Evolutionary conservation across 37 sponge, comb jelly and placozoan species (phyloP).

Genomic region (Lycopodina hypogea): DNA sequence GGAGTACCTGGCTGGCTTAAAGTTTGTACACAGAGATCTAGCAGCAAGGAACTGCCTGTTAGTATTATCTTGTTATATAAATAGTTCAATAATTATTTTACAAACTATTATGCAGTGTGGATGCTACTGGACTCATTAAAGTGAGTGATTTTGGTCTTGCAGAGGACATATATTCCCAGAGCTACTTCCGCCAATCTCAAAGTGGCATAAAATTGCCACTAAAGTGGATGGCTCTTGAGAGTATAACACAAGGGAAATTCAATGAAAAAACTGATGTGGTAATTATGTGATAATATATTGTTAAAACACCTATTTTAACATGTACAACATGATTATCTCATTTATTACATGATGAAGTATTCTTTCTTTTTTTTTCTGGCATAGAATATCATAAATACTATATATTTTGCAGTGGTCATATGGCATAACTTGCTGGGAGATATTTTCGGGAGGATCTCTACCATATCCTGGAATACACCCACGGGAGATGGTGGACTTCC

Average conservation of each 20-base stretch:
- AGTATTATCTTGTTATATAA: background rate
- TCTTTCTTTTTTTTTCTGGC: no score
- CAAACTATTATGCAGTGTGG: slow-evolving; percentile 3
- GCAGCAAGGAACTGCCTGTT: background rate
- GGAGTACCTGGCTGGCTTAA: no score
- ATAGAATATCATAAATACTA: no score
- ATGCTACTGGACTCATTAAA: background rate
- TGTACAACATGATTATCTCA: no score
- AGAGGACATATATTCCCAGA: slow-evolving; percentile 8
- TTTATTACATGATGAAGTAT: background rate
- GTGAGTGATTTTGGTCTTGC: slow-evolving; percentile 29
- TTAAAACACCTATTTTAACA: background rate
- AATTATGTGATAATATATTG: background rate
- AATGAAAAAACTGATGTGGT: slow-evolving; percentile 31
- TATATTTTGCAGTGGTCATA: slow-evolving; percentile 67
- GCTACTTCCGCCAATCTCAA: slow-evolving; percentile 5
- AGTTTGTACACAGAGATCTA: no score
- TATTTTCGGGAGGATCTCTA: slow-evolving; percentile 41
- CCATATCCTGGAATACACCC: slow-evolving; percentile 49
- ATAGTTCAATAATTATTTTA: no score
- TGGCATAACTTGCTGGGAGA: slow-evolving; percentile 61
- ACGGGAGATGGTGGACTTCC: background rate
- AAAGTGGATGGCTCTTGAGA: slow-evolving; percentile 43
- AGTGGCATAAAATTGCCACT: slow-evolving; percentile 10
- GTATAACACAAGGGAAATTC: slow-evolving; percentile 9